Evolutionary conservation across 2,113 vertebrate species (phyloP), one percentile per base, ranked within the genome.

Genomic region (Etia nguti): DNA sequence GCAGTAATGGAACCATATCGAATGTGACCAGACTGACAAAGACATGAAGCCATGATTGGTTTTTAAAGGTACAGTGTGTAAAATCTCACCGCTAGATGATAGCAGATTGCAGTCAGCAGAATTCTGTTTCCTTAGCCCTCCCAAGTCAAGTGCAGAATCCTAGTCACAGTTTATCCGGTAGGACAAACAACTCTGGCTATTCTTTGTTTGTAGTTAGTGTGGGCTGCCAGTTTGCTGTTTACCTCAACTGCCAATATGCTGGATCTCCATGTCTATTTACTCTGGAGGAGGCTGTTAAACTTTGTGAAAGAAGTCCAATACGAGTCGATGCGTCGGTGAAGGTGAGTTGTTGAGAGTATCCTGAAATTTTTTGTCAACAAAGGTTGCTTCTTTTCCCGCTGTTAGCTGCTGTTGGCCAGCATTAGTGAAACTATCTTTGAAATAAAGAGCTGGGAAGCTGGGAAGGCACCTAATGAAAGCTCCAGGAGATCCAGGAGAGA

Each of bases 21-120:
- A 36, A 84, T 83, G 81, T 80, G 79, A 81, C 48, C 52, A 10
- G 79, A 84, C 56, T 81, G 86, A 82, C 85, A 90, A 88, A 52
- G 68, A 85, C 80, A 79, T 6, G 4, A 75, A 48, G 54, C 16
- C 13, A 57, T 81, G 60, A 54, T 36, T 15, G 2, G 10, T 73
- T 82, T 41, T 65, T 82, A 65, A 65, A 38, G 60, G 60, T 20
- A 31, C 29, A 62, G 29, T 34, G 16, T 34, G 59, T 62, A 34
- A 34, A 62, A 62, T 34, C 29, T 62, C 59, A 11, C 34, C 1
- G 10, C 59, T 36, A 62, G 16, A 11, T 29, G 15, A 59, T 34
- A 1, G 59, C 20, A 34, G 59, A 62, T 34, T 62, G 29, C 59
- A 62, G 29, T 6, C 10, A 60, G 8, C 57, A 60, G 29, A 60